Evolutionary conservation across 2,888 invertebrate genomes (phyloP), one percentile per base, ranked within the genome.

Genomic region (Polydrusus pterygomalis): DNA sequence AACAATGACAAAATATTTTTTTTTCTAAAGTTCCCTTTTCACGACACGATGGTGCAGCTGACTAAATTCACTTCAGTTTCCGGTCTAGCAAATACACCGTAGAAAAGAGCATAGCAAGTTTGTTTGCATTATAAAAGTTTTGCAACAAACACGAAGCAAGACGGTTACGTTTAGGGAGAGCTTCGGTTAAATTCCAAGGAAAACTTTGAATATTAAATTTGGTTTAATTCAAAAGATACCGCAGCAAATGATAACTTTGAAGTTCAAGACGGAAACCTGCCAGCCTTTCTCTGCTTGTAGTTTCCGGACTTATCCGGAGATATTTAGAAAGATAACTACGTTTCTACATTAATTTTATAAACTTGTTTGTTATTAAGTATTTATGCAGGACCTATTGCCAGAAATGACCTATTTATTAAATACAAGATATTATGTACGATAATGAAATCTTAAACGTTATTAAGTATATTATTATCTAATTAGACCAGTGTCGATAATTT

Each of bases 91-190:
- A 78, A 65, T 75, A 69, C 78, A 78, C 77, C 76, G 78, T 77
- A 70, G 70, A 78, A 81, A 81, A 81, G 80, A 81, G 79, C 80
- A 79, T 77, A 74, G 79, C 78, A 79, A 80, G 80, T 80, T 81
- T 76, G 77, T 74, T 71, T 80, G 79, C 78, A 77, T 82, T 77
- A 75, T 73, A 70, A 79, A 81, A 81, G 77, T 79, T 81, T 76
- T 68, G 74, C 73, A 78, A 77, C 77, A 71, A 79, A 77, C 63
- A 65, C 78, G 71, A 77, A 77, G 74, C 77, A 74, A 67, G 60
- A 18, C 77, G 68, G 70, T 74, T 65, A 60, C 65, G 76, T 72
- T 49, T 51, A 67, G 45, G 18, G 18, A 60, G 40, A 69, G 45
- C 60, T 60, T 47, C 20, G 58, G 69, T 40, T 45, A 43, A 73